Conservation (phyloP, 2,113 vertebrate species). For the Phrynosoma platyrhinos region DNA sequence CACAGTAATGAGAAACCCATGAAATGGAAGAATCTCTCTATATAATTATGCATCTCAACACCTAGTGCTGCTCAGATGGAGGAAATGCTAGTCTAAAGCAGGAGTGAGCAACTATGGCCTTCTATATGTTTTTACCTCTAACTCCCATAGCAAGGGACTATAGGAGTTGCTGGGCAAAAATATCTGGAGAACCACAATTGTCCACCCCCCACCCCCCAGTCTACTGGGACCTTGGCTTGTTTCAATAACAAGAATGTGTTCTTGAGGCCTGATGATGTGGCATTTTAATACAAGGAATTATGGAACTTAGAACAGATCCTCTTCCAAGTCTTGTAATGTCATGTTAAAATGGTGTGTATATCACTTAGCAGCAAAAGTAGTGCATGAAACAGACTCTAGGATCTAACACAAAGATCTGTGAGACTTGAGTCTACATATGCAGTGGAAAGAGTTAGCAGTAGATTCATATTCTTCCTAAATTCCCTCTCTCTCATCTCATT, state of each 20-base stretch:
- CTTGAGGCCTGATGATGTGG: background rate
- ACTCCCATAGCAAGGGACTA: too few relatives aligned
- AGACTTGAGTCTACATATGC: constrained; percentile 24
- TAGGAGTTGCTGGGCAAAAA: too few relatives aligned
- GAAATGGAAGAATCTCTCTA: background rate
- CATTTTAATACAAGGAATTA: background rate
- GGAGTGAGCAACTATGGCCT: too few relatives aligned
- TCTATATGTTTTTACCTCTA: too few relatives aligned
- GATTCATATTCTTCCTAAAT: constrained; percentile 50
- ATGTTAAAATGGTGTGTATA: background rate
- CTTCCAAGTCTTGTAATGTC: background rate
- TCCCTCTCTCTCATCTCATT: background rate
- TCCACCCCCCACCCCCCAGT: too few relatives aligned
- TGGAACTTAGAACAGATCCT: background rate
- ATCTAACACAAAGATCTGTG: too few relatives aligned
- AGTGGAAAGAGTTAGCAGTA: constrained; percentile 17
- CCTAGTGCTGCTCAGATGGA: too few relatives aligned
- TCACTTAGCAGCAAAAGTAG: background rate
- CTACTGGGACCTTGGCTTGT: background rate
- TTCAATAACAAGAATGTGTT: background rate
- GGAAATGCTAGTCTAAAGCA: too few relatives aligned
- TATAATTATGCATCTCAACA: background rate
- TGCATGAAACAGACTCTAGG: background rate
- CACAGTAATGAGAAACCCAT: background rate
- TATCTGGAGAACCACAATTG: too few relatives aligned